Conservation (phyloP, 2,797 vertebrate genomes). For the Lithobates sylvaticus region DNA sequence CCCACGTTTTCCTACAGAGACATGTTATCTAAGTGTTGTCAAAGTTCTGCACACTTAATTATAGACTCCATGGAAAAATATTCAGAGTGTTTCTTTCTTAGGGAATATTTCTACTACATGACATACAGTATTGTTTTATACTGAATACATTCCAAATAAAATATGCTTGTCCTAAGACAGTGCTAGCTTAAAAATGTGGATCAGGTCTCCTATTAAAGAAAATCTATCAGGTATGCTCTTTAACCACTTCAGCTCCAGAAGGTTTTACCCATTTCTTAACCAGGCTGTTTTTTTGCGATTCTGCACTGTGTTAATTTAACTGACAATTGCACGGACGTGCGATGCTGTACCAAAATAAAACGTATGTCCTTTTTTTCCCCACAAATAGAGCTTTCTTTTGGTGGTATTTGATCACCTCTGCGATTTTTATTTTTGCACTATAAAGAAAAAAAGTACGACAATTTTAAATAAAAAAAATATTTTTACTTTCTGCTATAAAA, state of each 20-base stretch:
- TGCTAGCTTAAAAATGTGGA: slow-evolving; percentile 18
- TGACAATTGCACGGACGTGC: no score
- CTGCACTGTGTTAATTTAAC: no score
- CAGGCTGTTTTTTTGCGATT: no score
- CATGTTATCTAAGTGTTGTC: neutral
- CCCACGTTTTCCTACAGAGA: neutral
- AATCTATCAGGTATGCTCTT: neutral
- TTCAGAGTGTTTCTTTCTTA: neutral
- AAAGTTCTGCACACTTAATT: neutral
- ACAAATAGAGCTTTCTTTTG: no score
- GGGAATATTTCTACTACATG: slow-evolving; percentile 15
- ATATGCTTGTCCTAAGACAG: slow-evolving; percentile 22
- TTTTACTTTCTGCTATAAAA: no score
- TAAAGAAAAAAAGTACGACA: no score
- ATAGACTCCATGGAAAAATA: slow-evolving; percentile 1
- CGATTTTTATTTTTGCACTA: no score
- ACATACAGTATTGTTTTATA: slow-evolving; percentile 10
- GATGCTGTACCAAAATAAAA: no score
- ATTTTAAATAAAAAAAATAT: no score
- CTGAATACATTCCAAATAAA: slow-evolving; percentile 22
- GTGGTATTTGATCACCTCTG: no score
- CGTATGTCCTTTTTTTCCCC: no score
- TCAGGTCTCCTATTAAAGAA: slow-evolving; percentile 8
- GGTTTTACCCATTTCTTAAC: no score
- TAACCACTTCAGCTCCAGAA: neutral